phyloP scores from a whole-genome alignment of 1,140 invertebrate genomes.

The Ylistrum balloti region DNA sequence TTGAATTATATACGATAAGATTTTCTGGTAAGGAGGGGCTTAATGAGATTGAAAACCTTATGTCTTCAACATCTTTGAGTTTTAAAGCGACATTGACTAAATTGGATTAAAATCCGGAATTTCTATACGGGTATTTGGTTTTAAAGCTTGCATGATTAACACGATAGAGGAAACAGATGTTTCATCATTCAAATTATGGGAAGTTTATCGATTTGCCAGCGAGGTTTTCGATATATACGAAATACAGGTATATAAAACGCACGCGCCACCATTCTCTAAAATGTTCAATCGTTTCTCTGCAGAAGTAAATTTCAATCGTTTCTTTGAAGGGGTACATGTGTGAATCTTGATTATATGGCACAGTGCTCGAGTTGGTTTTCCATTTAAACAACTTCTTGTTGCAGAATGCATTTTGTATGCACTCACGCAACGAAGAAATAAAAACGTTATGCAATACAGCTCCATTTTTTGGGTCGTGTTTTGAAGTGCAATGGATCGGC shows the following conservation, averaged over 20 bases:
- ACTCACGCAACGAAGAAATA: neutral
- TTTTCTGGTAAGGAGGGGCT: neutral
- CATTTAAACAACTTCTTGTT: neutral
- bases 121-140: neutral
- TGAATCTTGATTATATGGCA: neutral
- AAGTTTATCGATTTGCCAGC: neutral
- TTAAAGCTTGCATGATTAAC: neutral
- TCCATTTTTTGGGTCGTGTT: neutral
- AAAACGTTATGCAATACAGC: neutral
- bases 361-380: neutral
- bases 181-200: neutral
- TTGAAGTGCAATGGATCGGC: neutral
- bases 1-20: conserved; percentile 1
- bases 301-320: neutral
- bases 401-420: neutral
- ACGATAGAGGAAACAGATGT: conserved; percentile 15
- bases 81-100: neutral
- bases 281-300: neutral
- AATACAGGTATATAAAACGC: neutral
- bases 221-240: neutral
- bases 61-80: neutral
- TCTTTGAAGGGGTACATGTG: neutral
- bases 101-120: conserved; percentile 21
- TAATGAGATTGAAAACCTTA: neutral
- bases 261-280: neutral